Evolutionary conservation across 2,113 vertebrate genomes (phyloP).

Genomic region (Ginglymostoma cirratum): DNA sequence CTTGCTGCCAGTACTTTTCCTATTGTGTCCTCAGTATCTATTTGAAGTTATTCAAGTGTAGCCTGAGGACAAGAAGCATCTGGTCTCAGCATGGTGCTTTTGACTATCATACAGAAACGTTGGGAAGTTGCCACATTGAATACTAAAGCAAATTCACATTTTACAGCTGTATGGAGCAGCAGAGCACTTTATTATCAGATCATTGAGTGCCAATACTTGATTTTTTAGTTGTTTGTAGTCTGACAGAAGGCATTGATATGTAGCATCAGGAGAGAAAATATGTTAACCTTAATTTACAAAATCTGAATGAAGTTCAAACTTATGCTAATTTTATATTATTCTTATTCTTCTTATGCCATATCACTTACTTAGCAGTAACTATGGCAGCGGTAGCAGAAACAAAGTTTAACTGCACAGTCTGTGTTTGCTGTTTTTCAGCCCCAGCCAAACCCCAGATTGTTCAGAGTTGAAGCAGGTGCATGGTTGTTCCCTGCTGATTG

Average conservation of each 20-base stretch:
- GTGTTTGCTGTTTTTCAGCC: neutral
- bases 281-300: neutral
- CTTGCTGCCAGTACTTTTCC: neutral
- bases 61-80: neutral
- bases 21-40: neutral
- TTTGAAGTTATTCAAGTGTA: conserved; percentile 9
- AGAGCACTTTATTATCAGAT: neutral
- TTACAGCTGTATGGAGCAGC: neutral
- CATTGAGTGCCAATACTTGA: neutral
- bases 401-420: neutral
- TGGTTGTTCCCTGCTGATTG: neutral
- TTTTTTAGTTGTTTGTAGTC: neutral
- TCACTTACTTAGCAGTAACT: neutral
- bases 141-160: neutral
- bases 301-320: neutral
- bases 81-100: neutral
- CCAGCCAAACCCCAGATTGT: neutral
- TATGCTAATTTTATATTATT: neutral
- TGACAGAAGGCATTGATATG: neutral
- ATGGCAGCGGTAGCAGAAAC: neutral
- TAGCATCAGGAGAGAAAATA: neutral
- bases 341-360: neutral
- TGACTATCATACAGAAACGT: neutral
- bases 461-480: neutral
- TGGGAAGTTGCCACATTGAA: neutral